A percentile compares a stretch with the other conserved stretches of the same genome.
phyloP scores from a whole-genome alignment of 2,797 vertebrate genomes.

The Mareca penelope region DNA sequence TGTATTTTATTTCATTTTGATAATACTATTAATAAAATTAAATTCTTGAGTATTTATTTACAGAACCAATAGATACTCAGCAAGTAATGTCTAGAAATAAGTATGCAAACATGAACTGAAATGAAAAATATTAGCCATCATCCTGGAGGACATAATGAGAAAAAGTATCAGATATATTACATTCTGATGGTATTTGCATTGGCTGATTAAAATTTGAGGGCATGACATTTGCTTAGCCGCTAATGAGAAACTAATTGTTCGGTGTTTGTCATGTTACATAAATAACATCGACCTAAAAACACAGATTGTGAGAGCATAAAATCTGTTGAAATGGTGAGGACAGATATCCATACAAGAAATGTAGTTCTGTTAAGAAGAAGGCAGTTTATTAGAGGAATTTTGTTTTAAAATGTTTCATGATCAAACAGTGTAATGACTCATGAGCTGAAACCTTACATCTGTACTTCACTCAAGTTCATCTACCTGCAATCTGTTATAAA shows the following conservation, averaged over 20 bases:
- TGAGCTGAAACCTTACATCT: background rate
- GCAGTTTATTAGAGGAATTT: background rate
- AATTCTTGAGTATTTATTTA: background rate
- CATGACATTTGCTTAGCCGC: slow-evolving; percentile 26
- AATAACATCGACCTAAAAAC: background rate
- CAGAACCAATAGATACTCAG: background rate
- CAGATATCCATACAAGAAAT: background rate
- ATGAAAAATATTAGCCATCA: background rate
- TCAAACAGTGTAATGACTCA: background rate
- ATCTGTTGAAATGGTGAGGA: background rate
- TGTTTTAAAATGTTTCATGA: background rate
- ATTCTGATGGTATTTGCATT: slow-evolving; percentile 11
- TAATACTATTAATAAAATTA: background rate
- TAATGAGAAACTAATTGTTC: slow-evolving; percentile 41
- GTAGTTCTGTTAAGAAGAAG: background rate
- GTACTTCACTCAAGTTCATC: background rate
- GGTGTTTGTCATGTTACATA: slow-evolving; percentile 5
- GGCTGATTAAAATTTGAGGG: slow-evolving; percentile 23
- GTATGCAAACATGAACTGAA: background rate
- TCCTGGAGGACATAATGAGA: background rate
- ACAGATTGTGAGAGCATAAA: background rate
- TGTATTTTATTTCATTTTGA: background rate
- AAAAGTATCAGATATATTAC: background rate
- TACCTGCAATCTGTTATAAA: background rate
- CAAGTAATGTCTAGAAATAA: background rate